phyloP scores from a whole-genome alignment of 1,140 invertebrate genomes.

The Camponotus vicinus region DNA sequence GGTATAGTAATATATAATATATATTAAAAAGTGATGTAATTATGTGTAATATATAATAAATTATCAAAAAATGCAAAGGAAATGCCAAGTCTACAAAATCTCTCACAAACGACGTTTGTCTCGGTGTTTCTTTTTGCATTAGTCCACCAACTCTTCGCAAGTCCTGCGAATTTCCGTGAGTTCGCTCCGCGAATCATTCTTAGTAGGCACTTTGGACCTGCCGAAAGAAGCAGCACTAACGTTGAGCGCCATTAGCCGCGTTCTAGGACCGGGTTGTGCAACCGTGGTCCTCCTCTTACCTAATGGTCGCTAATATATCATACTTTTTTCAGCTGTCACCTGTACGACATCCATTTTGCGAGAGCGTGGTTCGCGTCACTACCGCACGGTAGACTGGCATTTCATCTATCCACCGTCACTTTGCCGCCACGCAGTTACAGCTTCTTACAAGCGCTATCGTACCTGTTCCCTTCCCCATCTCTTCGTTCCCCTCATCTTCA shows the following conservation, averaged over 20 bases:
- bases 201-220: slow-evolving; percentile 53
- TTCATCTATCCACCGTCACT: slow-evolving; percentile 72
- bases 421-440: slow-evolving; percentile 52
- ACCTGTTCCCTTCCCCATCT: background rate
- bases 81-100: background rate
- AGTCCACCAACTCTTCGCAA: background rate
- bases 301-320: slow-evolving; percentile 71
- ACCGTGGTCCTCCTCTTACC: slow-evolving; percentile 33
- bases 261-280: slow-evolving; percentile 8
- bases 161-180: slow-evolving; percentile 26
- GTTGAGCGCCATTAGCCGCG: slow-evolving; percentile 49
- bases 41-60: background rate
- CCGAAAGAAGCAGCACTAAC: slow-evolving; percentile 45
- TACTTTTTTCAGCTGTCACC: slow-evolving; percentile 70
- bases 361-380: slow-evolving; percentile 62
- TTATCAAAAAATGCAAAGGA: background rate
- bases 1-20: background rate
- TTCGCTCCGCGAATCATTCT: slow-evolving; percentile 49
- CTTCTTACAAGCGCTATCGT: slow-evolving; percentile 56
- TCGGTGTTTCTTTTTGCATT: slow-evolving; percentile 23
- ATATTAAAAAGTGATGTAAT: too few species aligned
- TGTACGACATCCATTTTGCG: slow-evolving; percentile 66
- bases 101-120: background rate
- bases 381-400: slow-evolving; percentile 56
- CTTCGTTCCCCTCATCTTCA: slow-evolving; percentile 13